Percentiles rank a stretch among this genome's conserved stretches.
Conservation (phyloP, 2,113 vertebrate genomes). For the Spilogale gracilis region DNA sequence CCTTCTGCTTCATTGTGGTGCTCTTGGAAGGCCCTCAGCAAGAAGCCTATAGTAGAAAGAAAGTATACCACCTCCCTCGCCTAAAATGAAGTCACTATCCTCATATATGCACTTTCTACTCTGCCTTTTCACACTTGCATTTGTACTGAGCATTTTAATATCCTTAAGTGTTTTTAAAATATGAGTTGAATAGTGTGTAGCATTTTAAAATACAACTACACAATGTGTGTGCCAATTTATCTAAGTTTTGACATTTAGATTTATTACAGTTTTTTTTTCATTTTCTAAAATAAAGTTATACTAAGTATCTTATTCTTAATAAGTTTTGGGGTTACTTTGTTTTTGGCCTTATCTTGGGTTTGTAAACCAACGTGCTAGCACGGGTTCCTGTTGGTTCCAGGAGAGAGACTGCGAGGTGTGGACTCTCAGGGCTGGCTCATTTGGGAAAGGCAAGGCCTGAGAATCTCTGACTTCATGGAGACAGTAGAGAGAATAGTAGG, state of each 20-base stretch:
- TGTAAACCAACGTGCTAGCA: neutral
- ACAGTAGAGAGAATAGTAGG: neutral
- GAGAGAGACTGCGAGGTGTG: neutral
- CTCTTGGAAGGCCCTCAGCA: neutral
- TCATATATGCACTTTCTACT: neutral
- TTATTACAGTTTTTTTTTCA: neutral
- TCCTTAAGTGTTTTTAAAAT: neutral
- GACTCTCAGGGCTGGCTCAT: neutral
- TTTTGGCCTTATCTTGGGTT: neutral
- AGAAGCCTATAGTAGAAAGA: neutral
- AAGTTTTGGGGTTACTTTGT: neutral
- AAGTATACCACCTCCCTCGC: neutral
- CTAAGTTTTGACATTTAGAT: neutral
- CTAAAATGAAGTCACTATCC: neutral
- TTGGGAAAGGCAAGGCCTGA: neutral
- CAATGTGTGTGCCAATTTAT: neutral
- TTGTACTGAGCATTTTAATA: neutral
- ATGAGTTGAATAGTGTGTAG: neutral
- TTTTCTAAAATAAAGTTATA: neutral
- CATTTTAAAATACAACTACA: neutral
- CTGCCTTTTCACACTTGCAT: neutral
- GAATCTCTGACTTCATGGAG: neutral
- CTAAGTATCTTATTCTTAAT: neutral
- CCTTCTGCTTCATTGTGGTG: neutral
- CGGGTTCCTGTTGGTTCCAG: neutral